Base-by-base conservation (phyloP, 1,140 invertebrate species). In the Tetragnatha versicolor region DNA sequence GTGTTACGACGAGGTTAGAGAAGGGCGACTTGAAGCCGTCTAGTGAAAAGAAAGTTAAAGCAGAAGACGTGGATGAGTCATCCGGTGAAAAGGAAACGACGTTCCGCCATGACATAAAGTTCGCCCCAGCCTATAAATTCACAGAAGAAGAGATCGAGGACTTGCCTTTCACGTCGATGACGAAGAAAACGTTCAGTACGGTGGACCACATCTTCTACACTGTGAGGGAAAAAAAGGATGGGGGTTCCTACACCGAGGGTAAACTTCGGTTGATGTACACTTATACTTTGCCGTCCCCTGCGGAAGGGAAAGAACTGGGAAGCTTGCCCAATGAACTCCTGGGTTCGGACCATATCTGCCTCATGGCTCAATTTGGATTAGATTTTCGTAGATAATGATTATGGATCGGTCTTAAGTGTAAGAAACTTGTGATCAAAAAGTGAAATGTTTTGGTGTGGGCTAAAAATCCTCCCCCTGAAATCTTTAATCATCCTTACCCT, bases 271-370 rank as follows among this genome's bases (percentile, higher is more conserved):
- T 82, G 22, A 22, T 81, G 1, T 66, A 29, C 0, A 68, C 39
- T 22, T 77, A 77, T 25, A n/a, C 45, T 0, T 9, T 77, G 14
- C 25, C 55, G 45, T 25, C 12, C 9, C 12, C 20, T 5, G 33
- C 77, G 1, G 75, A 82, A 20, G 25, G 81, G 1, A 29, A 37
- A 2, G 55, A 60, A 17, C 66, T 83, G 7, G 81, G 81, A 17
- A 61, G 68, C 10, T 31, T 83, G n/a, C 83, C 83, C 25, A 83
- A 83, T 60, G 72, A 79, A 6, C 53, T 27, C 12, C 31, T 83
- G 12, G 81, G 80, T 10, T 83, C 83, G 0, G 83, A 83, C 51
- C 83, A 83, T 33, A 60, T 83, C 6, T 69, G 79, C 9, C 53
- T 83, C 7, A 72, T 31, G 20, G 81, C 82, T 1, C 79, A 79